A percentile compares a stretch with the other conserved stretches of the same genome.
phyloP scores from a whole-genome alignment of 2,888 invertebrate genomes.

The Alloplasta piceator region DNA sequence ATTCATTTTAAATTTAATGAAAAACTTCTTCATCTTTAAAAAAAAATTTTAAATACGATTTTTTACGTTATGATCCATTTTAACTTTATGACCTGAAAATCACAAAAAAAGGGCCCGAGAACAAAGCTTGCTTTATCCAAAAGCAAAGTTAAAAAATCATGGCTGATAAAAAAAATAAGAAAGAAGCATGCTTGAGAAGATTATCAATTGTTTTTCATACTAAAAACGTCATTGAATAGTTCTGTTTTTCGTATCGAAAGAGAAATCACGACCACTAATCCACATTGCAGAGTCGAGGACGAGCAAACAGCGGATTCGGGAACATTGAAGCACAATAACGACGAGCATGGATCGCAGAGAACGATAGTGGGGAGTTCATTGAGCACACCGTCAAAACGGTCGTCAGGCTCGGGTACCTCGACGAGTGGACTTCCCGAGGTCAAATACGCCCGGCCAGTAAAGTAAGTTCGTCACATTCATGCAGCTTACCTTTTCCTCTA shows the following conservation, averaged over 20 bases:
- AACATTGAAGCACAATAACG: constrained; percentile 71
- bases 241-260: not conserved
- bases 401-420: constrained; percentile 73
- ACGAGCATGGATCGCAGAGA: constrained; percentile 74
- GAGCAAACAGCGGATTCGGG: constrained; percentile 73
- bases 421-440: constrained; percentile 78
- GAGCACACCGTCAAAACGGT: constrained; percentile 73
- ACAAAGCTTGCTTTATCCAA: no score
- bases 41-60: no score
- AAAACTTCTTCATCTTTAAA: no score
- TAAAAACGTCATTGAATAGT: constrained; percentile 9
- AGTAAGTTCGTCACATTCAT: constrained; percentile 74
- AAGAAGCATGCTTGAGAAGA: not conserved
- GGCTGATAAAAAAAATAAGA: not conserved
- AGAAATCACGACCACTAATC: not conserved
- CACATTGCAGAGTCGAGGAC: constrained; percentile 71
- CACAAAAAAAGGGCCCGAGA: no score
- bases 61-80: no score
- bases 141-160: not conserved
- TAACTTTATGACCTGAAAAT: no score
- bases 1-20: no score
- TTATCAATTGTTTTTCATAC: not conserved
- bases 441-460: constrained; percentile 81
- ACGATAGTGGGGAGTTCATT: constrained; percentile 74
- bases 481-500: constrained; percentile 1